Percentiles rank a stretch among this genome's conserved stretches.
Conservation (phyloP, 1,140 invertebrate genomes). For the Caenorhabditis remanei region DNA sequence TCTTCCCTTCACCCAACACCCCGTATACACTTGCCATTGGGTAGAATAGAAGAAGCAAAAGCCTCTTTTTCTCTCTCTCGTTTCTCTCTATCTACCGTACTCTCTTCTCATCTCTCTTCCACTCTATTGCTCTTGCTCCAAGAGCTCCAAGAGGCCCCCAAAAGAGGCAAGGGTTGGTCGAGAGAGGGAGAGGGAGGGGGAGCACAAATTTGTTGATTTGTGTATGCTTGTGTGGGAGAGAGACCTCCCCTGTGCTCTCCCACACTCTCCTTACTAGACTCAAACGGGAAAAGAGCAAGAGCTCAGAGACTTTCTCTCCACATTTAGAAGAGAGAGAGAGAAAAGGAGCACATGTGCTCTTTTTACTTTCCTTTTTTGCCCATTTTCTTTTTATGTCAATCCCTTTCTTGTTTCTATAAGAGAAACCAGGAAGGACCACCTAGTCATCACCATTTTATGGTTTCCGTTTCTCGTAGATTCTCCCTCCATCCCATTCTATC, state of each 20-base stretch:
- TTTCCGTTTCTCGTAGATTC: slow-evolving; percentile 11
- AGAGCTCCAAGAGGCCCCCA: slow-evolving; percentile 42
- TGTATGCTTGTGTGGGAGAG: slow-evolving; percentile 54
- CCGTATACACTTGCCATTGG: slow-evolving; percentile 44
- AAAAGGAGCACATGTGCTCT: slow-evolving; percentile 36
- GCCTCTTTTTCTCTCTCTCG: slow-evolving; percentile 11
- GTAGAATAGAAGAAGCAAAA: slow-evolving; percentile 31
- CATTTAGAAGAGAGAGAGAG: neutral
- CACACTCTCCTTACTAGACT: neutral
- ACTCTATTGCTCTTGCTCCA: slow-evolving; percentile 52
- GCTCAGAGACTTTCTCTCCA: slow-evolving; percentile 19
- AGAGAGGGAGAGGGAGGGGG: neutral
- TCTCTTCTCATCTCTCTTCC: slow-evolving; percentile 28
- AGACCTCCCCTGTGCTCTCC: slow-evolving; percentile 16
- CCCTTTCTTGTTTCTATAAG: slow-evolving; percentile 14
- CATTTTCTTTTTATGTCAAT: neutral
- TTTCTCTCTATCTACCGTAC: neutral
- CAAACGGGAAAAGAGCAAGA: slow-evolving; percentile 42
- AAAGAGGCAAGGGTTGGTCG: slow-evolving; percentile 8
- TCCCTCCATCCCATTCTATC: neutral
- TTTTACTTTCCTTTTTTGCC: slow-evolving; percentile 3
- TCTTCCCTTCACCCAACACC: neutral
- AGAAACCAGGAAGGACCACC: neutral
- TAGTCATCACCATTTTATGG: slow-evolving; percentile 10
- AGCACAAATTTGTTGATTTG: slow-evolving; percentile 56